Evolutionary conservation across 2,113 vertebrate species (phyloP).

Genomic region (Poeciliopsis turrubarensis): DNA sequence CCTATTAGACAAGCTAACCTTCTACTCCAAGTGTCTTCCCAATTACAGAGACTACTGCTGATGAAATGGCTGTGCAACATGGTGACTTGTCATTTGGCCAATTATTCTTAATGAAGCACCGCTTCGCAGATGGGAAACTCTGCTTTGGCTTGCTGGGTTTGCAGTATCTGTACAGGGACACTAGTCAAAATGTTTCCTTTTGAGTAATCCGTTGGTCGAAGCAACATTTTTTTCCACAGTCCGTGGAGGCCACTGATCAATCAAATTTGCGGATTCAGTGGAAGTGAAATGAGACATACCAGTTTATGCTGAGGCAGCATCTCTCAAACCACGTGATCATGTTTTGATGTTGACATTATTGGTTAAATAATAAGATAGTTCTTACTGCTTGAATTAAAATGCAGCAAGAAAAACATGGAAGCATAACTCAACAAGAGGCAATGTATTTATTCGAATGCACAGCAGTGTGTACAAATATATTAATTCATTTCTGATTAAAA

Average conservation of each 20-base stretch:
- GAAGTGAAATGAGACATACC: background rate
- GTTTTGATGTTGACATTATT: background rate
- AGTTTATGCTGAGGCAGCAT: background rate
- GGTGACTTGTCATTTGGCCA: conserved; percentile 74
- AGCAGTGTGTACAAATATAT: too few relatives aligned
- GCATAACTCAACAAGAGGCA: background rate
- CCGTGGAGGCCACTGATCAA: conserved; percentile 30
- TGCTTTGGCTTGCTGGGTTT: conserved; percentile 50
- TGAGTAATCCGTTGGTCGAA: conserved; percentile 32
- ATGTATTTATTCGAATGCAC: background rate
- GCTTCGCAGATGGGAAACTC: conserved; percentile 51
- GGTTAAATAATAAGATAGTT: background rate
- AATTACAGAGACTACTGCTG: conserved; percentile 71
- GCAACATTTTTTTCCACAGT: conserved; percentile 23
- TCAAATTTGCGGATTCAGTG: conserved; percentile 13
- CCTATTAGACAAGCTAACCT: conserved; percentile 69
- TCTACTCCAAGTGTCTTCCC: conserved; percentile 62
- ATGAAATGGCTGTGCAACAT: conserved; percentile 76
- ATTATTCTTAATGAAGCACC: conserved; percentile 74
- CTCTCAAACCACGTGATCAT: background rate
- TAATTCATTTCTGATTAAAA: background rate
- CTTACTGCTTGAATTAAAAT: background rate
- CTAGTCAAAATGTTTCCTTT: conserved; percentile 46
- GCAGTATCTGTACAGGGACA: conserved; percentile 53
- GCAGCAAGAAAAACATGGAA: background rate